Evolutionary conservation across 1,140 invertebrate species (phyloP), one percentile per base, ranked within the genome.

Genomic region (Trypoxylus dichotomus): DNA sequence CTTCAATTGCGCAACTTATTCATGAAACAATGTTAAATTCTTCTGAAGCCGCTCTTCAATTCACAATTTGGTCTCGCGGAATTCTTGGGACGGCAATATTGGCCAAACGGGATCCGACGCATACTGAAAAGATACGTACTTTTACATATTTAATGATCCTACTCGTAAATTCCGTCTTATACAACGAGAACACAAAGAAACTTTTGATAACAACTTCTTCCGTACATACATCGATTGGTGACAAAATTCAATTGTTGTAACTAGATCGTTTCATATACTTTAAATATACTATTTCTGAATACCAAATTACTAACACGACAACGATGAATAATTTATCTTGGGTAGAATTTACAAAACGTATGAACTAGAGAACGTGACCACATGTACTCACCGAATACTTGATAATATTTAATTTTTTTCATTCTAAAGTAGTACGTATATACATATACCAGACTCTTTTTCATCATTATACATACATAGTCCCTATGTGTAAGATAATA

Each of bases 81-180:
- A 68, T 68, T 68, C 60, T 68, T 68, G 24, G 60, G 24, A 68
- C 24, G 60, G 60, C 27, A 68, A 68, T 68, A 68, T 68, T 68
- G 60, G 24, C 27, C 60, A 11, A 29, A 13, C 60, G 60, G 60
- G 27, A 68, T 29, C 27, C 60, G 60, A 68, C 13, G 60, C 60
- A 68, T 68, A 68, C 60, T 68, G 60, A 68, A 13, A 24, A 68
- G 60, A 68, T 27, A 68, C 60, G 24, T 13, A 68, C 60, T 68
- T 68, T 68, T 68, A 68, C 60, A 68, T 68, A 68, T 68, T 68
- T 68, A 68, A 68, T 68, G 60, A 68, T 68, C 24, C n/a, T 68
- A 10, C 21, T 68, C 60, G 60, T 68, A 68, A 68, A 68, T 68
- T 68, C 60, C 60, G 60, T 68, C 60, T 68, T 68, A 24, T 29